Evolutionary conservation across 2,113 vertebrate genomes (phyloP), one percentile per base, ranked within the genome.

Genomic region (Leptobrachium ailaonicum): DNA sequence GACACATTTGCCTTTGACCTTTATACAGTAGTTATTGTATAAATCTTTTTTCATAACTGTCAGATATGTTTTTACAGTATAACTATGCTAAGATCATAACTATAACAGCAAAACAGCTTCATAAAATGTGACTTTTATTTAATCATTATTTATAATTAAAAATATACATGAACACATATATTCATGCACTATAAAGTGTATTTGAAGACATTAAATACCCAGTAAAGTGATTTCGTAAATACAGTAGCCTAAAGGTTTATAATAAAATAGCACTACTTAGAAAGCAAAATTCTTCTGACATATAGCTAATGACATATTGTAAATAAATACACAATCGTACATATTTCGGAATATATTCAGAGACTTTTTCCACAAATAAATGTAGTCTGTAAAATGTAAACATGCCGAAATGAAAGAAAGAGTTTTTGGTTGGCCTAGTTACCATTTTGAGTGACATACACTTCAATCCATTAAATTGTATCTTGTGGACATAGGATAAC

Each of bases 391-490:
- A 14, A 83, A 71, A 20, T 70, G 13, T 74, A 13, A 20, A 0
- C 66, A 80, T 75, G 82, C 85, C 87, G 84, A 83, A 32, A 75
- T 83, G 45, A 71, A 62, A 2, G 47, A 81, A 14, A n/a, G 41
- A 41, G 62, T 32, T 82, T 82, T 71, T 83, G 42, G 13, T 53
- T 83, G 72, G 54, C 70, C 82, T 85, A 82, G 42, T 85, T 89
- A 84, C 73, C 6, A 9, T 67, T 20, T 56, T 87, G 88, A 90
- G 62, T 88, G 87, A 86, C 86, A 87, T 10, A 54, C 40, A 71
- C 44, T 45, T 82, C 81, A 87, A 88, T 87, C 82, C 77, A 83
- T 75, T 82, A 88, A 89, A 86, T 83, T 85, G 73, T 86, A 58
- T 85, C 53, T 71, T 84, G 12, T 82, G 64, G 78, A 85, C 83